Base-by-base conservation (phyloP, 2,113 vertebrate genomes). In the Rafetus swinhoei region DNA sequence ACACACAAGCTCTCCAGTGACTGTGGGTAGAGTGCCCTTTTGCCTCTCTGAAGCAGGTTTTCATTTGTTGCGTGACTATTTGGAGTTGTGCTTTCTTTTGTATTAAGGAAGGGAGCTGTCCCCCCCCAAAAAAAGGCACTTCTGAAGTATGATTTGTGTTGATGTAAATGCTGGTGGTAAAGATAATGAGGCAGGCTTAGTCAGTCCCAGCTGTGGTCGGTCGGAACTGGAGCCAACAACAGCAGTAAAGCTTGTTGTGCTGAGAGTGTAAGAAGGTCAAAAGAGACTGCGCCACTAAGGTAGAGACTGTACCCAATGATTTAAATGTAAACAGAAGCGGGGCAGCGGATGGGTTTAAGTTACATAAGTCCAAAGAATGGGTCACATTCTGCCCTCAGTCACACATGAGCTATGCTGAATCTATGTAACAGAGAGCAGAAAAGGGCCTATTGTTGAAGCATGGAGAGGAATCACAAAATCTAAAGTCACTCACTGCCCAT, bases 101-200 rank as follows among this genome's bases (percentile, higher is more conserved):
- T 79, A 84, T 90, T 32, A 50, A 92, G 72, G 52, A 56, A 80
- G 57, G 45, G 82, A 90, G 74, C n/a, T n/a, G n/a, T n/a, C n/a
- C 39, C 39, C 5, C 45, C 45, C 45, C 5, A 56, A 88, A 12
- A 81, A 50, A 59, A 50, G 55, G 65, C 12, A 45, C 59, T 85
- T 86, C 54, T 35, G 59, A 93, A 95, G 79, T 65, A 86, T 84
- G 79, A 91, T 87, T 93, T 94, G 6, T 87, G 83, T 91, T 86
- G 86, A n/a, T 14, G 1, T 89, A 79, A 91, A 56, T n/a, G 65
- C 39, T 54, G 77, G 65, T 79, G 95, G 86, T 82, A 93, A 90
- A 93, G 86, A 57, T 77, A 62, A 86, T 93, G 69, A 54, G 50
- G 95, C 18, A 32, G 72, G 74, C 90, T 93, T 50, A 86, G 9